Base-by-base conservation (phyloP, 2,888 invertebrate species). In the Platynereis dumerilii region DNA sequence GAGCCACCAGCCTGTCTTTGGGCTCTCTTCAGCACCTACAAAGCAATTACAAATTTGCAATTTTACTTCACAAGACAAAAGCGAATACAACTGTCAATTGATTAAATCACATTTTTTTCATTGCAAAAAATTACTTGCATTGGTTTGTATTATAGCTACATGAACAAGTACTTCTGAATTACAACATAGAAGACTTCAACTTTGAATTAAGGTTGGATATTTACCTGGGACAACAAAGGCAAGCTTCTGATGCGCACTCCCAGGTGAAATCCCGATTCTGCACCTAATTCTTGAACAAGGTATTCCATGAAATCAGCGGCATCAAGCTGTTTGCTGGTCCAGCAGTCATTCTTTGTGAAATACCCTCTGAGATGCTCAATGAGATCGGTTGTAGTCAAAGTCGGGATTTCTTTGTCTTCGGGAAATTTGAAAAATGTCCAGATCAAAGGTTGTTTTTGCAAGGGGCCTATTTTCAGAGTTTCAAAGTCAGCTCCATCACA, bases 11-110 rank as follows among this genome's bases (percentile, higher is more conserved):
- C 53, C 2, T 82, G 80, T 62, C 80, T 71, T 60, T 80, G 77
- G 0, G 81, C 77, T 63, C 79, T 80, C 69, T 82, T 82, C 65
- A 81, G 66, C n/a, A 78, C 75, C 82, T 82, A 65, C 26, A 22
- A 29, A n/a, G 24, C 5, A 52, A 52, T 10, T 20, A n/a, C 12
- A n/a, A n/a, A n/a, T n/a, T n/a, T n/a, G n/a, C 12, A 17, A 15
- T 15, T 15, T 15, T 15, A 44, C 44, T 15, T 12, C 22, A 22
- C 20, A 56, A 56, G 24, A n/a, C n/a, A n/a, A n/a, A n/a, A n/a
- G n/a, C n/a, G n/a, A n/a, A n/a, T n/a, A n/a, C n/a, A n/a, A n/a
- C n/a, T n/a, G n/a, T n/a, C n/a, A n/a, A n/a, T n/a, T n/a, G n/a
- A n/a, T n/a, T n/a, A n/a, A n/a, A n/a, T n/a, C n/a, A n/a, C n/a